Evolutionary conservation across 2,888 invertebrate species (phyloP).

Genomic region (Sarcophaga carnaria): DNA sequence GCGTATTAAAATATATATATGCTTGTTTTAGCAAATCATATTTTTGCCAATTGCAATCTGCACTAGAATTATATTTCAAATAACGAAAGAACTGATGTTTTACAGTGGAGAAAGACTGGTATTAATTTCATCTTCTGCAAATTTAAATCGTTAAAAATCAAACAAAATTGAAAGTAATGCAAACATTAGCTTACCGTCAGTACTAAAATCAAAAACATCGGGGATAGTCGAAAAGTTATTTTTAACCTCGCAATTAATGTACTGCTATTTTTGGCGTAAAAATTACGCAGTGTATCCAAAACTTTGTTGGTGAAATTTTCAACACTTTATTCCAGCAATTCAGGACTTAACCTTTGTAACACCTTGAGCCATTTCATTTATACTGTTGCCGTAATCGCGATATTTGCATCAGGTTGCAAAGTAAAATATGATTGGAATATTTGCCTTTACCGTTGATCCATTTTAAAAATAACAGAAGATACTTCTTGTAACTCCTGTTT

Average conservation of each 20-base stretch:
- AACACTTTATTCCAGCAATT: no score
- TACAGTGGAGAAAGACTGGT: conserved; percentile 2
- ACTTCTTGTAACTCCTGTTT: neutral
- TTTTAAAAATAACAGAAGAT: conserved; percentile 2
- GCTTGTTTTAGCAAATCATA: conserved; percentile 22
- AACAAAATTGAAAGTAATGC: no score
- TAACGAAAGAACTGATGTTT: conserved; percentile 19
- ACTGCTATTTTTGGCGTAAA: no score
- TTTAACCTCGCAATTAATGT: no score
- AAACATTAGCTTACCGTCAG: no score
- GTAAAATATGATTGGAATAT: conserved; percentile 23
- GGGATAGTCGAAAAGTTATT: no score
- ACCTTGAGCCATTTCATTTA: no score
- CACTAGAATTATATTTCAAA: conserved; percentile 15
- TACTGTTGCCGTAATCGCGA: neutral
- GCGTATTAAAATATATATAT: conserved; percentile 13
- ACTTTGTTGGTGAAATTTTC: no score
- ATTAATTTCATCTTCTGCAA: conserved; percentile 38
- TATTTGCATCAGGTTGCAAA: conserved; percentile 19
- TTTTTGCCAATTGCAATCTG: conserved; percentile 30
- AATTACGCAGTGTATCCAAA: no score
- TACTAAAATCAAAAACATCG: no score
- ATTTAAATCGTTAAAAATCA: neutral
- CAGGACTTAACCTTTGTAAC: no score
- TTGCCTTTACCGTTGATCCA: conserved; percentile 5